Conservation (phyloP, 2,113 vertebrate genomes). For the Petromus typicus region DNA sequence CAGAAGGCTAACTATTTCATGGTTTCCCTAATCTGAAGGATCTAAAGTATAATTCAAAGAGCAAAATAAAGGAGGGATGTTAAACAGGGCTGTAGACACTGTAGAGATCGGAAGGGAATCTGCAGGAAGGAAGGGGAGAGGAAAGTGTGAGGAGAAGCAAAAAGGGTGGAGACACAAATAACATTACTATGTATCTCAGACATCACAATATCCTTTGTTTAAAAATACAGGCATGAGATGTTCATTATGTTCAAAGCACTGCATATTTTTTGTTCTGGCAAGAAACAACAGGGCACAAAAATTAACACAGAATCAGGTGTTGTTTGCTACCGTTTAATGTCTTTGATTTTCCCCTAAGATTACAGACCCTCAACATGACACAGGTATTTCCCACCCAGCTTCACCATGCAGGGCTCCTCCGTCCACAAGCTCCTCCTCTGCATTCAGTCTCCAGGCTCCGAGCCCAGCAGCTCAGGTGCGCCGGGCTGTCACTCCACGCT, state of each 20-base stretch:
- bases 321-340: neutral
- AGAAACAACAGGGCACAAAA: neutral
- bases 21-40: neutral
- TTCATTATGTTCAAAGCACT: constrained; percentile 10
- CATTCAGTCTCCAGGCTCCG: neutral
- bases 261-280: neutral
- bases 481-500: constrained; percentile 58
- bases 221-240: neutral
- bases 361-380: neutral
- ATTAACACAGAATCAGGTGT: constrained; percentile 30
- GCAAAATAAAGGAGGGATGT: neutral
- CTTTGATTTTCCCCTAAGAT: neutral
- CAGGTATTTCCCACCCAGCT: neutral
- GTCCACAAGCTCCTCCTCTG: neutral
- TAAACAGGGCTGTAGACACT: neutral
- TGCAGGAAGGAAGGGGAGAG: neutral
- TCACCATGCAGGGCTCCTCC: neutral
- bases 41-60: neutral
- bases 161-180: neutral
- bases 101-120: neutral
- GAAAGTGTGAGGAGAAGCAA: neutral
- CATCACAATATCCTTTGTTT: neutral
- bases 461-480: fast-evolving
- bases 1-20: neutral
- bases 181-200: neutral